phyloP scores from a whole-genome alignment of 2,888 invertebrate species.

The Thereva nobilitata region DNA sequence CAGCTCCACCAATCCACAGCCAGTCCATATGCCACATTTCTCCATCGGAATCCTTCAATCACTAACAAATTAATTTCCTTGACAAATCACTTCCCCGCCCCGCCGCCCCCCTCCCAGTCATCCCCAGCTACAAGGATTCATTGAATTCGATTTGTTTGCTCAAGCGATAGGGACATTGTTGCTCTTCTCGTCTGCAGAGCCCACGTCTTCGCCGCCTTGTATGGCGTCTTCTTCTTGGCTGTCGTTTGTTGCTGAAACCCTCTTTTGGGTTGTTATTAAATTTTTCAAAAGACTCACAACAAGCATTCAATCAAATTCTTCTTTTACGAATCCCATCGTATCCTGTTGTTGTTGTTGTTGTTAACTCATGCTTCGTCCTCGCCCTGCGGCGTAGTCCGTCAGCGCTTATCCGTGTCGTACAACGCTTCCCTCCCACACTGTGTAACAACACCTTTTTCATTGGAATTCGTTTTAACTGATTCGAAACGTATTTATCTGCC shows the following conservation, averaged over 20 bases:
- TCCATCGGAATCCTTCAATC: conserved; percentile 1
- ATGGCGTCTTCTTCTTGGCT: too few relatives aligned
- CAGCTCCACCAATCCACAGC: conserved; percentile 1
- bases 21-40: conserved; percentile 7
- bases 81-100: not conserved
- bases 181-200: conserved; percentile 8
- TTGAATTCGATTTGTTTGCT: conserved; percentile 3
- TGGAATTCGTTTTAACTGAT: too few relatives aligned
- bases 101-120: not conserved
- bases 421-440: too few relatives aligned
- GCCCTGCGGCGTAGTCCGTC: too few relatives aligned
- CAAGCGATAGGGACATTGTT: conserved; percentile 4
- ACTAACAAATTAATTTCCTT: conserved; percentile 20
- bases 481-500: too few relatives aligned
- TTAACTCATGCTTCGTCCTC: too few relatives aligned
- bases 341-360: conserved; percentile 1
- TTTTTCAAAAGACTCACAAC: conserved; percentile 16
- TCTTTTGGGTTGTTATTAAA: conserved; percentile 23
- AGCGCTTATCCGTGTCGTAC: too few relatives aligned
- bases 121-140: not conserved
- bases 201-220: too few relatives aligned
- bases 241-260: not conserved
- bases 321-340: conserved; percentile 9
- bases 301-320: conserved; percentile 20
- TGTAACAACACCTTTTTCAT: too few relatives aligned